Evolutionary conservation across 2,888 invertebrate species (phyloP), one percentile per base, ranked within the genome.

Genomic region (Agrochola lota): DNA sequence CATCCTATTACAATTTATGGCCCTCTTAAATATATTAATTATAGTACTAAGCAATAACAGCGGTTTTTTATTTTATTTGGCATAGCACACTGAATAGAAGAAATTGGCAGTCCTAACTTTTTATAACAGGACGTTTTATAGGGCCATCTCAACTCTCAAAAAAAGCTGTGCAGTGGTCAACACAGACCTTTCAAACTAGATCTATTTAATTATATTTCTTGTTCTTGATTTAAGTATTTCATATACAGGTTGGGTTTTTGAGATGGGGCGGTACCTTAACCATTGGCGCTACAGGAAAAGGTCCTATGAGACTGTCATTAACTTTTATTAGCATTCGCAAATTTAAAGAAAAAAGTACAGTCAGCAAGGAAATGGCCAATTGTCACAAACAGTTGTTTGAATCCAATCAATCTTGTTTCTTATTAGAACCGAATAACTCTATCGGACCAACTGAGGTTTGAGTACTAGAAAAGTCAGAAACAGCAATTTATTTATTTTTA

Each of bases 1-100:
- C 57, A 77, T 66, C 30, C 59, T 15, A 49, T 59, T 59, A 59
- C n/a, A 49, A 15, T n/a, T 59, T 30, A 64, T 63, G 57, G 40
- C 40, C 40, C 35, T 63, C 30, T 26, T 46, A 17, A 60, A 7
- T 26, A 71, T 7, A 30, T 55, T 6, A n/a, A 52, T 6, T 26
- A 11, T 30, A 71, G 43, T 15, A 26, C 9, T 30, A 49, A 2
- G n/a, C 12, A 35, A 12, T 17, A 5, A 23, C 11, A 17, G 23
- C 11, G 4, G 9, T 30, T 46, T 63, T 15, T 23, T 1, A 8
- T 55, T 71, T 23, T 11, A 17, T 35, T 46, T 64, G 12, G 8
- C 12, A 0, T n/a, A 52, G n/a, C 52, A 17, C 9, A n/a, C 17
- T 64, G 12, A 0, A 35, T 7, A 71, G 3, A 11, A 15, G n/a